A percentile compares a stretch with the other conserved stretches of the same genome.
These are phyloP conservation scores for Atopsyche davidsoni DNA, from an alignment of 1,140 invertebrate genomes.

Conservation along the genomic window DNA sequence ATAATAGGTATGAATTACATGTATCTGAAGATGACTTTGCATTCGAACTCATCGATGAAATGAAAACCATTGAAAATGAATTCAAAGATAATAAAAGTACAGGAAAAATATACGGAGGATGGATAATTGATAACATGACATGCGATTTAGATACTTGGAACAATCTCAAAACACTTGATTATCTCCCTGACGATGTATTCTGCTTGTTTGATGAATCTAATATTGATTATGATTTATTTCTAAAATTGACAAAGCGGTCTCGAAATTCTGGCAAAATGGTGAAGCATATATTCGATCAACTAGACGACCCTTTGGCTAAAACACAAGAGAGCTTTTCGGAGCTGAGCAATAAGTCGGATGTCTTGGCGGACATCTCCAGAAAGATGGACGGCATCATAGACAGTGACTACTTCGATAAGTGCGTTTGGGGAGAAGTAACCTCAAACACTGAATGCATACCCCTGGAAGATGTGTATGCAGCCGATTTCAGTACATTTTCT, in stretches of 20 bases:
- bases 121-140: slow-evolving; percentile 53
- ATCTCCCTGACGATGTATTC: slow-evolving; percentile 49
- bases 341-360: too few relatives aligned
- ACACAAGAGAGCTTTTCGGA: too few relatives aligned
- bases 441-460: not conserved
- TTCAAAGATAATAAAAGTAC: slow-evolving; percentile 29
- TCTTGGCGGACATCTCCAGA: slow-evolving; percentile 12
- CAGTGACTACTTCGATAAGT: too few relatives aligned
- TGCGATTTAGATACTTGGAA: slow-evolving; percentile 44
- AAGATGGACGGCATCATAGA: not conserved
- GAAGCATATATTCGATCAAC: too few relatives aligned
- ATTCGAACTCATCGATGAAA: slow-evolving; percentile 37
- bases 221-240: slow-evolving; percentile 37
- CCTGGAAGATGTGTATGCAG: not conserved
- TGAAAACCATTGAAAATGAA: slow-evolving; percentile 39
- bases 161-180: slow-evolving; percentile 38
- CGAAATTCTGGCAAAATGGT: too few relatives aligned
- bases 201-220: slow-evolving; percentile 46
- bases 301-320: too few relatives aligned
- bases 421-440: not conserved
- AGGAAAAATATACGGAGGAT: slow-evolving; percentile 42
- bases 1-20: slow-evolving; percentile 27
- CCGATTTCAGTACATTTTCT: slow-evolving; percentile 28
- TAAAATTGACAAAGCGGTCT: too few relatives aligned
- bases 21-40: slow-evolving; percentile 37